Percentiles rank a stretch among this genome's conserved stretches.
Evolutionary conservation across 2,797 vertebrate species (phyloP).

Genomic region (Momotus momota): DNA sequence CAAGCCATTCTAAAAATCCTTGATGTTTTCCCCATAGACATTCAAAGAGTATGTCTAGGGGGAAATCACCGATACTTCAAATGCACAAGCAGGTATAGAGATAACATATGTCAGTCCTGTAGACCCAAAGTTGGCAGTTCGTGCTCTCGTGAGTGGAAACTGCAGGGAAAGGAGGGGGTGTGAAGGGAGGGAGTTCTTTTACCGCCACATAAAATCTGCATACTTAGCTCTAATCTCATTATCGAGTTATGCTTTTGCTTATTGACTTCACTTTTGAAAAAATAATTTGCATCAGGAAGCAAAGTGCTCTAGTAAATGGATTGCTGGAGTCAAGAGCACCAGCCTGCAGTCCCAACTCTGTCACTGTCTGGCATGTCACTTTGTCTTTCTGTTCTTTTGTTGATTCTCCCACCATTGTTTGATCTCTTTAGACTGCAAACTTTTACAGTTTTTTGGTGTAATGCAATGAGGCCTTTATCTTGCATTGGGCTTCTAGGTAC

Average conservation of each 20-base stretch:
- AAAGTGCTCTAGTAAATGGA: background rate
- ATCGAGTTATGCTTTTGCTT: background rate
- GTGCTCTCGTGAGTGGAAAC: background rate
- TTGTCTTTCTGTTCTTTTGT: background rate
- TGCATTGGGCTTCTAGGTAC: background rate
- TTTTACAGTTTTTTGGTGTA: background rate
- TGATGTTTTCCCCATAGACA: constrained; percentile 65
- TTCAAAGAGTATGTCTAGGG: constrained; percentile 60
- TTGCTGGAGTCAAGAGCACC: background rate
- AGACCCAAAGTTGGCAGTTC: constrained; percentile 16
- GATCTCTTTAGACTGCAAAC: constrained; percentile 7
- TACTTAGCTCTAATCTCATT: constrained; percentile 18
- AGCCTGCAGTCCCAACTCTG: background rate
- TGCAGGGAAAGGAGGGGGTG: background rate
- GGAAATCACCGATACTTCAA: constrained; percentile 59
- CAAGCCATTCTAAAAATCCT: constrained; percentile 57
- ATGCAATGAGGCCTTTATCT: constrained; percentile 12
- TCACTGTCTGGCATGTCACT: background rate
- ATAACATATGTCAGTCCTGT: constrained; percentile 27
- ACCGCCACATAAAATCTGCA: background rate
- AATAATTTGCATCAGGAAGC: background rate
- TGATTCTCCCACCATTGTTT: constrained; percentile 14
- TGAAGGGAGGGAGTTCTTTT: background rate
- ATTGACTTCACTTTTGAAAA: background rate
- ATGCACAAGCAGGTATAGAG: constrained; percentile 32